Percentiles rank a stretch among this genome's conserved stretches.
Evolutionary conservation across 2,888 invertebrate genomes (phyloP).

Genomic region (Yponomeuta plumbellus): DNA sequence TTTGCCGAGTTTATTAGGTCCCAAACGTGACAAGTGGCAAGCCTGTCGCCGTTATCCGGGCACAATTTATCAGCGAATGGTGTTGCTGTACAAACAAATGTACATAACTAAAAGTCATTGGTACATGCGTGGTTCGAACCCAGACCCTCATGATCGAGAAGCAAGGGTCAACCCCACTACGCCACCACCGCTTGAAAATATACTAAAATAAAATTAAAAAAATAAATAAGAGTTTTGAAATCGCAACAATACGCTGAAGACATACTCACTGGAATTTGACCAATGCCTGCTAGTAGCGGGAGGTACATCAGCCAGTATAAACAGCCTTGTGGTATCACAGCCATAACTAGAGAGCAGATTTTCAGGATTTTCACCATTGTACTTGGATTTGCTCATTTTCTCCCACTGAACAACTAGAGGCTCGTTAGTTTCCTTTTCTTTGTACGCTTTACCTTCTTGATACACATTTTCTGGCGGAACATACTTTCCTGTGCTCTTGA

Average conservation of each 20-base stretch:
- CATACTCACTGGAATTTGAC: constrained; percentile 86
- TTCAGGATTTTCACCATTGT: constrained; percentile 96
- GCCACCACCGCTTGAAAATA: too few species aligned
- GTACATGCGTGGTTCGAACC: too few species aligned
- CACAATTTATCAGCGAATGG: too few species aligned
- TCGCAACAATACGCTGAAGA: constrained; percentile 13
- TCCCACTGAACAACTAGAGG: constrained; percentile 89
- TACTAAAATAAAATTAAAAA: too few species aligned
- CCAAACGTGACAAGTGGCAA: too few species aligned
- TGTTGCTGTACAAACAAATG: too few species aligned
- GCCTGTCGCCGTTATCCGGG: too few species aligned
- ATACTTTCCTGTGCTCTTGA: constrained; percentile 87
- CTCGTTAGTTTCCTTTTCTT: constrained; percentile 79
- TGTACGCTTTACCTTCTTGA: constrained; percentile 77
- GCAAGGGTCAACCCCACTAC: too few species aligned
- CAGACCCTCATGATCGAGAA: too few species aligned
- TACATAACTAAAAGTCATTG: too few species aligned
- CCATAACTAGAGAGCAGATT: constrained; percentile 88
- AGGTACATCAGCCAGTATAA: constrained; percentile 92
- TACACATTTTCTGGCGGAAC: constrained; percentile 80
- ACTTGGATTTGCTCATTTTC: constrained; percentile 99
- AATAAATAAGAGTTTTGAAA: neutral
- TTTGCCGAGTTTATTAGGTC: too few species aligned
- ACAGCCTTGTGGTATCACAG: constrained; percentile 91
- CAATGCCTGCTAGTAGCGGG: constrained; percentile 94